These are phyloP conservation scores for Stegostoma tigrinum DNA, from an alignment of 2,113 vertebrate genomes.

Conservation along the genomic window DNA sequence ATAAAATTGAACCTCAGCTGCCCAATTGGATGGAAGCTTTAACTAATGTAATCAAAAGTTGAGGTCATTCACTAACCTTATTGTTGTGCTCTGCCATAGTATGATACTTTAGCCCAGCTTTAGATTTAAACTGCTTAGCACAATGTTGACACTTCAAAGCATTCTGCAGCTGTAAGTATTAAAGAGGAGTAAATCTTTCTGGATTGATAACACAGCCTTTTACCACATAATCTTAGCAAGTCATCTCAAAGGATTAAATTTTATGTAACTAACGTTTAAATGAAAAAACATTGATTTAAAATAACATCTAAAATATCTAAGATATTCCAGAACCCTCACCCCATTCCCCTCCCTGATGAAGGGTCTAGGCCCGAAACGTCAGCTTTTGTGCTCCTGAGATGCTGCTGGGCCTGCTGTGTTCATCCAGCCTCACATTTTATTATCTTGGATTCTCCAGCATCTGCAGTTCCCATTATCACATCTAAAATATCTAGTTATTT, in stretches of 20 bases:
- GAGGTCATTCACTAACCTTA: slow-evolving; percentile 63
- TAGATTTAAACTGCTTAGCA: slow-evolving; percentile 94
- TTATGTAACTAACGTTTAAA: neutral
- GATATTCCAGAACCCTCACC: too few relatives aligned
- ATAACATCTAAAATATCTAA: too few relatives aligned
- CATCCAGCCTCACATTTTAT: too few relatives aligned
- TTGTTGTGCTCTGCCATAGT: slow-evolving; percentile 86
- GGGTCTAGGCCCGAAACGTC: too few relatives aligned
- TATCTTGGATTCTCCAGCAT: too few relatives aligned
- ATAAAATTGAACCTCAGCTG: neutral
- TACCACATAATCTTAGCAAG: neutral
- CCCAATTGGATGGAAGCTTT: neutral
- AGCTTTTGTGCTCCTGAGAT: too few relatives aligned
- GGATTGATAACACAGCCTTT: neutral
- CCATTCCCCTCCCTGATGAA: too few relatives aligned
- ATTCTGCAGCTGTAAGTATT: slow-evolving; percentile 75
- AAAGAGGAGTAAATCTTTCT: neutral
- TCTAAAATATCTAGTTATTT: neutral
- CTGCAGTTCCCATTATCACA: too few relatives aligned
- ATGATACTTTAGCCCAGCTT: slow-evolving; percentile 96
- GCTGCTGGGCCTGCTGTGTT: too few relatives aligned
- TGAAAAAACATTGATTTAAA: neutral
- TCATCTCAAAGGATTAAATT: slow-evolving; percentile 10
- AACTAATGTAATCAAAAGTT: neutral
- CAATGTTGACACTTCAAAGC: slow-evolving; percentile 93